Percentiles rank a stretch among this genome's conserved stretches.
phyloP scores from a whole-genome alignment of 2,888 invertebrate genomes.

The Spatulosminthurus flaviceps region DNA sequence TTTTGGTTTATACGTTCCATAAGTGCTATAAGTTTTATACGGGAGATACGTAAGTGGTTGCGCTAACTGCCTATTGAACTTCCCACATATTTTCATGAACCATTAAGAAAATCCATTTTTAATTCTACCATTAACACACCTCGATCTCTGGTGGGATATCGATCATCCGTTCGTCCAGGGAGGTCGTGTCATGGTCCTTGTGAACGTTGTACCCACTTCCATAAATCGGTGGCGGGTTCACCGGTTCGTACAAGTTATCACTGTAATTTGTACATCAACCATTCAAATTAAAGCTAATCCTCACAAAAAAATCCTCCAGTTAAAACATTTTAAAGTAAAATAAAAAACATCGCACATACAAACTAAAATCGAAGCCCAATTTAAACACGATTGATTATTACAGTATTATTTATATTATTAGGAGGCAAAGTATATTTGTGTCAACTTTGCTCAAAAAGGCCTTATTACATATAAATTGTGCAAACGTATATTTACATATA shows the following conservation, averaged over 20 bases:
- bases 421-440: neutral
- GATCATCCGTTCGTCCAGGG: conserved; percentile 58
- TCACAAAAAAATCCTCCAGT: neutral
- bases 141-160: conserved; percentile 63
- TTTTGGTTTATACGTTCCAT: too few species aligned
- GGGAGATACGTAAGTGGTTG: too few species aligned
- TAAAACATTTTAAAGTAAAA: too few species aligned
- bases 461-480: too few species aligned
- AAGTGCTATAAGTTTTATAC: too few species aligned
- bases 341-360: too few species aligned
- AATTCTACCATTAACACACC: conserved; percentile 52
- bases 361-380: too few species aligned
- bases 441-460: neutral
- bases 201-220: conserved; percentile 67
- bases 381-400: too few species aligned
- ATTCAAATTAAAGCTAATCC: neutral
- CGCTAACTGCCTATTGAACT: too few species aligned
- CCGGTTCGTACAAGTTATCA: conserved; percentile 93
- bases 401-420: too few species aligned
- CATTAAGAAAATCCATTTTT: neutral
- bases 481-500: neutral
- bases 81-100: too few species aligned
- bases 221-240: conserved; percentile 75
- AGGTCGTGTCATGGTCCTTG: conserved; percentile 59
- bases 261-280: conserved; percentile 68